Evolutionary conservation across 2,797 vertebrate genomes (phyloP).

Genomic region (Phalloptychus januarius): DNA sequence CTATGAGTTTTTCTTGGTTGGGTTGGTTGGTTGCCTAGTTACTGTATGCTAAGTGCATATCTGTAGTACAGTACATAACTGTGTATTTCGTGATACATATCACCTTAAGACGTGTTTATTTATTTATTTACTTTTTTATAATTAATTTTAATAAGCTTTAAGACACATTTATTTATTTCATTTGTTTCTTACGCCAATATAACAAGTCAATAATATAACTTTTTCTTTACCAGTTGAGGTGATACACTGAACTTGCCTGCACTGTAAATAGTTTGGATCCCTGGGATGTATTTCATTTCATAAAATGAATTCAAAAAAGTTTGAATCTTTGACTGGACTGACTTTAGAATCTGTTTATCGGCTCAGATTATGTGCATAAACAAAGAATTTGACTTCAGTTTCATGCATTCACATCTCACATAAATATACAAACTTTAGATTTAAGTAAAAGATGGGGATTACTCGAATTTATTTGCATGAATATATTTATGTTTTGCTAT

Average conservation of each 20-base stretch:
- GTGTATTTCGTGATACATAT: not conserved
- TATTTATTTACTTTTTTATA: not conserved
- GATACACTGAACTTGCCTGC: not conserved
- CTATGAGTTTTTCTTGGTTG: too few species aligned
- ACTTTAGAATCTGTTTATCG: not conserved
- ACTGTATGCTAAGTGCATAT: not conserved
- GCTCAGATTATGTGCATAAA: not conserved
- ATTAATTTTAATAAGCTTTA: not conserved
- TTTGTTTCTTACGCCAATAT: not conserved
- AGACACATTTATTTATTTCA: not conserved
- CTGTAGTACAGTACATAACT: not conserved
- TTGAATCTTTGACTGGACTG: not conserved
- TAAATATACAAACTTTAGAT: not conserved
- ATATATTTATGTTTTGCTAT: too few species aligned
- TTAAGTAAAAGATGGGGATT: too few species aligned
- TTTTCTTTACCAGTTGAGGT: not conserved
- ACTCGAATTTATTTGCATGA: too few species aligned
- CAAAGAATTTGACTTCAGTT: not conserved
- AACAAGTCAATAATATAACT: not conserved
- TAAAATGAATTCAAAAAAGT: not conserved
- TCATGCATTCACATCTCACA: not conserved
- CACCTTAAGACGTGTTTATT: not conserved
- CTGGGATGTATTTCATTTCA: not conserved
- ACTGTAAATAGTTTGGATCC: not conserved
- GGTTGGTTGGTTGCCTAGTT: not conserved